A percentile compares a stretch with the other conserved stretches of the same genome.
These are phyloP conservation scores for Fulica atra DNA, from an alignment of 2,113 vertebrate genomes.

Conservation along the genomic window DNA sequence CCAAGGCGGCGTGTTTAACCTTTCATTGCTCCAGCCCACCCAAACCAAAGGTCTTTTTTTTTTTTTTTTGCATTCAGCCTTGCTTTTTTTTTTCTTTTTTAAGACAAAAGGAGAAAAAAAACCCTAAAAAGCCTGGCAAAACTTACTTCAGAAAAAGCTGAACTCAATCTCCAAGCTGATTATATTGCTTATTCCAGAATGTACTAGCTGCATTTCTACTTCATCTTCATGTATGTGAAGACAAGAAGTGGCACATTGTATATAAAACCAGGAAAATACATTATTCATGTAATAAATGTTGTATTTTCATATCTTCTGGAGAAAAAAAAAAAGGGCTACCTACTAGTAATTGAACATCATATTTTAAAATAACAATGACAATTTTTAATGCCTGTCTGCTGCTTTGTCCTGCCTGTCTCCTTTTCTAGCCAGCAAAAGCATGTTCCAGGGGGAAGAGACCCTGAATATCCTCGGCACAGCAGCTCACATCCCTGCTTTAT, in stretches of 20 bases:
- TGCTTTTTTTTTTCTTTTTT: neutral
- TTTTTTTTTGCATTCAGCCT: neutral
- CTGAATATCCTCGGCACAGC: neutral
- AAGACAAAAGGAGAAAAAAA: neutral
- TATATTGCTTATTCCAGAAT: neutral
- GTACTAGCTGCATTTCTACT: neutral
- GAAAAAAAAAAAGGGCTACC: neutral
- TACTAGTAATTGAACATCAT: neutral
- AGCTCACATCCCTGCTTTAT: neutral
- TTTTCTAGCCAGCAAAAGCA: neutral
- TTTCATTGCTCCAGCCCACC: neutral
- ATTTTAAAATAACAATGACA: neutral
- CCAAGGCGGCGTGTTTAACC: neutral
- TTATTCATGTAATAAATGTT: constrained; percentile 17
- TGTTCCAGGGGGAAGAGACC: neutral
- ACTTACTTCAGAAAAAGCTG: constrained; percentile 10
- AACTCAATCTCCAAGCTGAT: neutral
- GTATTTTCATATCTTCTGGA: neutral
- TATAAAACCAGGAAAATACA: neutral
- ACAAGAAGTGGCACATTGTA: neutral
- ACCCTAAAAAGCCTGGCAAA: neutral
- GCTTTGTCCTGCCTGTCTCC: neutral
- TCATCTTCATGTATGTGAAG: neutral
- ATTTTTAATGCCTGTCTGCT: neutral
- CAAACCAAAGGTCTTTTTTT: neutral